Percentiles rank a stretch among this genome's conserved stretches.
Evolutionary conservation across 2,888 invertebrate species (phyloP).

Genomic region (Pristionchus mayeri): DNA sequence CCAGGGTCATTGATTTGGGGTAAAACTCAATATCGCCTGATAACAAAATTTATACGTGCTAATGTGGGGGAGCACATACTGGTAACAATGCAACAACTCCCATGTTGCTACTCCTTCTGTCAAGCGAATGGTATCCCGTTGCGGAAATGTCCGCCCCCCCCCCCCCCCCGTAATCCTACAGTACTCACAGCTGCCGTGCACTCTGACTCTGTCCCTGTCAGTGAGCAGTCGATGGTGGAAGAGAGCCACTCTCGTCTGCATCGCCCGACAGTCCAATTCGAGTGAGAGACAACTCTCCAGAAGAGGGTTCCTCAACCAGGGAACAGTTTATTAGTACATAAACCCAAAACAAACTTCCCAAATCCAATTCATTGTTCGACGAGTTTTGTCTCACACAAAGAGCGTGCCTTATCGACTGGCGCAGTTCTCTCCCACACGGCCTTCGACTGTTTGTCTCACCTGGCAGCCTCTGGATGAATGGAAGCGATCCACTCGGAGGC

Average conservation of each 20-base stretch:
- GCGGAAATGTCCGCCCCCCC: too few species aligned
- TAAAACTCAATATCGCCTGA: too few species aligned
- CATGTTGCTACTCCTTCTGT: too few species aligned
- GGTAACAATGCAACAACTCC: too few species aligned
- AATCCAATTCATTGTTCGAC: background rate
- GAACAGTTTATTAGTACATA: background rate
- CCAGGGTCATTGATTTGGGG: too few species aligned
- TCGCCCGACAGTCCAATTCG: conserved; percentile 62
- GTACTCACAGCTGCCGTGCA: conserved; percentile 69
- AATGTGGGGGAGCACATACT: too few species aligned
- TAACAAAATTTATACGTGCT: too few species aligned
- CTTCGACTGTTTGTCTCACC: conserved; percentile 27
- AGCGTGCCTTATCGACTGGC: too few species aligned
- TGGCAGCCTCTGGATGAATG: conserved; percentile 57
- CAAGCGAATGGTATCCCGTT: too few species aligned
- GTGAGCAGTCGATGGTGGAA: conserved; percentile 65
- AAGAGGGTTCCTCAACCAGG: conserved; percentile 54
- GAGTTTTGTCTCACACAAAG: too few species aligned
- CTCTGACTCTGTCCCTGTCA: conserved; percentile 68
- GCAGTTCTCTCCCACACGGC: too few species aligned
- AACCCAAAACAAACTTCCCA: background rate
- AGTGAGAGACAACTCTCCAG: conserved; percentile 55
- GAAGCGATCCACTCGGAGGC: conserved; percentile 56
- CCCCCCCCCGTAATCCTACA: background rate
- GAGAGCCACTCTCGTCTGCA: conserved; percentile 62